Conservation (phyloP, 2,797 vertebrate genomes). For the Decapterus maruadsi region DNA sequence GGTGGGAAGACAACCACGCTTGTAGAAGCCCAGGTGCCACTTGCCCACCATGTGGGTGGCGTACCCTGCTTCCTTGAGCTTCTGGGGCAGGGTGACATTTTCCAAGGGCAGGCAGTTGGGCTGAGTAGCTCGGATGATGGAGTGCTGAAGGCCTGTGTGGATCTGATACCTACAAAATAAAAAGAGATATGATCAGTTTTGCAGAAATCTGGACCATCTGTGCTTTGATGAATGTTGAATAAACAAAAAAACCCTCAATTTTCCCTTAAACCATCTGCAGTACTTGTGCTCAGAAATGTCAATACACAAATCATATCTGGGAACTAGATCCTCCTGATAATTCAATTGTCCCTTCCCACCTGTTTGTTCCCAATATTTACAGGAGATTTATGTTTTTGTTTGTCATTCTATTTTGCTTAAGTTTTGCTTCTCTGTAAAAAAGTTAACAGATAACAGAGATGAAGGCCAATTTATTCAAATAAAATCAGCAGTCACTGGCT, state of each 20-base stretch:
- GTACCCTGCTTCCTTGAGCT: conserved; percentile 94
- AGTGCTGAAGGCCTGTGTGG: conserved; percentile 98
- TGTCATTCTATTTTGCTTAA: too few relatives aligned
- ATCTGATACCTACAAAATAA: conserved; percentile 93
- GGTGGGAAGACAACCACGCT: conserved; percentile 94
- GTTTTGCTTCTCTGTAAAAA: too few relatives aligned
- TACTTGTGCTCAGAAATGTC: too few relatives aligned
- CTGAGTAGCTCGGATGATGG: conserved; percentile 94
- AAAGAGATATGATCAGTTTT: conserved; percentile 15
- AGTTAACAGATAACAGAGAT: too few relatives aligned
- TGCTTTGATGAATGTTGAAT: background rate
- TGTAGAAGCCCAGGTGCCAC: conserved; percentile 98
- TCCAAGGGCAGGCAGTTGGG: conserved; percentile 97
- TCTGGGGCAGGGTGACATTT: conserved; percentile 94
- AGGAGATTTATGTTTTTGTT: too few relatives aligned
- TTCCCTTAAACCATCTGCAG: background rate
- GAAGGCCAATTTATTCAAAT: too few relatives aligned
- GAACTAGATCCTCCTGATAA: too few relatives aligned
- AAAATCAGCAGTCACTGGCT: too few relatives aligned
- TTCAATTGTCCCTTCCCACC: too few relatives aligned
- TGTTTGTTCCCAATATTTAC: too few relatives aligned
- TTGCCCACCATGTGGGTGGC: conserved; percentile 98
- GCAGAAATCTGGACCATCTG: background rate
- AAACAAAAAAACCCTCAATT: background rate
- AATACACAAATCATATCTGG: too few relatives aligned